Conservation (phyloP, 1,140 invertebrate genomes). For the Hyposmocoma kahamanoa region DNA sequence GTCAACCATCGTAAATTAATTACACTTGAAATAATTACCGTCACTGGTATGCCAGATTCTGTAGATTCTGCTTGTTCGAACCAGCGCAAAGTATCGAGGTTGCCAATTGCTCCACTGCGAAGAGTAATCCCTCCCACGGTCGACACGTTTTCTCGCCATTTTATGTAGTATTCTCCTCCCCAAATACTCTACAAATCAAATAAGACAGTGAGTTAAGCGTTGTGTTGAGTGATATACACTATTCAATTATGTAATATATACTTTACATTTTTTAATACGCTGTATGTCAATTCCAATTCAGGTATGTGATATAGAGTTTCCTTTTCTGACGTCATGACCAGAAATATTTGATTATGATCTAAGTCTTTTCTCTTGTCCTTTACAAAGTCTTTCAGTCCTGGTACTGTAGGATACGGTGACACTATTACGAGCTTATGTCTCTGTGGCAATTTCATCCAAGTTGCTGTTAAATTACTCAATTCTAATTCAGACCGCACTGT, state of each 20-base stretch:
- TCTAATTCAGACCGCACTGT: constrained; percentile 1
- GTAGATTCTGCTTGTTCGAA: constrained; percentile 11
- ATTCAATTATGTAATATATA: no score
- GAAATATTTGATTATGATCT: constrained; percentile 22
- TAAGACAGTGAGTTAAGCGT: no score
- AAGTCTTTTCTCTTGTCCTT: constrained; percentile 22
- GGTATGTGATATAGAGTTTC: constrained; percentile 18
- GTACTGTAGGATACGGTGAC: constrained; percentile 1
- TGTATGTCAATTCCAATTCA: constrained; percentile 24
- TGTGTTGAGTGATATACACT: no score
- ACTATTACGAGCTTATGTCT: constrained; percentile 9
- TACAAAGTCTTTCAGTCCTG: constrained; percentile 45
- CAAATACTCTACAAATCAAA: constrained; percentile 26
- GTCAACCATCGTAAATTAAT: no score
- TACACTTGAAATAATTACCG: constrained; percentile 21
- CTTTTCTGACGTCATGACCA: constrained; percentile 23
- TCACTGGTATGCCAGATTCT: constrained; percentile 22
- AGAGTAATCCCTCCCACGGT: constrained; percentile 10
- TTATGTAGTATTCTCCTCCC: constrained; percentile 30
- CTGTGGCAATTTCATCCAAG: neutral
- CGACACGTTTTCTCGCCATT: constrained; percentile 7
- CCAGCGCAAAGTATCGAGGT: constrained; percentile 28
- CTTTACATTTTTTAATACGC: no score
- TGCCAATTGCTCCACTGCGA: constrained; percentile 17
- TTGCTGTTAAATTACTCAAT: neutral